These are phyloP conservation scores for Drosophila borealis DNA, from an alignment of 2,888 invertebrate genomes.

Conservation along the genomic window DNA sequence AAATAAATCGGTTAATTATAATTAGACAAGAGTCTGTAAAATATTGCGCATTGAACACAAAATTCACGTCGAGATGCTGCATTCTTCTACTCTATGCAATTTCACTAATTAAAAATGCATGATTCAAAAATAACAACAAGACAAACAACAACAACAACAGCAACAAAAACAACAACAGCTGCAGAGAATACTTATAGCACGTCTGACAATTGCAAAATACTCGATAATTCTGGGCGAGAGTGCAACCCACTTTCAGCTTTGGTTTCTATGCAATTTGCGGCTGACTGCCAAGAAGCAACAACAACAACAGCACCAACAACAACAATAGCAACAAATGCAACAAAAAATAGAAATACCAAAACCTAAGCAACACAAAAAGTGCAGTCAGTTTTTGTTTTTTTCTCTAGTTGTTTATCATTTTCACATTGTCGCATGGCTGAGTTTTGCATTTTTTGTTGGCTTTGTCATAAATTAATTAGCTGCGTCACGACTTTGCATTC, in stretches of 20 bases:
- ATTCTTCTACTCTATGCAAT: conserved; percentile 57
- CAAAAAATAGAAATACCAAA: conserved; percentile 18
- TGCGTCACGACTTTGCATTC: conserved; percentile 67
- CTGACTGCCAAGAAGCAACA: conserved; percentile 63
- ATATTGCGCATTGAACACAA: conserved; percentile 62
- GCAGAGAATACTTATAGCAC: conserved; percentile 20
- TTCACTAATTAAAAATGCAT: conserved; percentile 78
- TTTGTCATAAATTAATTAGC: conserved; percentile 74
- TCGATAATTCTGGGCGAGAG: conserved; percentile 69
- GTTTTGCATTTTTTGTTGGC: conserved; percentile 51
- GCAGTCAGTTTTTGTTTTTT: conserved; percentile 20
- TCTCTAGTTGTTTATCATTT: conserved; percentile 41
- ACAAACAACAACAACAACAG: conserved; percentile 23
- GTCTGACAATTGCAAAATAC: conserved; percentile 56
- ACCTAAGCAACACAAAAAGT: conserved; percentile 43
- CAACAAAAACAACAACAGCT: conserved; percentile 12
- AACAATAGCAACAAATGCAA: conserved; percentile 3
- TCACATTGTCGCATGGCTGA: conserved; percentile 58
- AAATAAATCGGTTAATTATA: conserved; percentile 70
- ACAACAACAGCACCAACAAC: conserved; percentile 19
- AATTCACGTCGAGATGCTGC: conserved; percentile 60
- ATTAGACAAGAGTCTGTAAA: conserved; percentile 67
- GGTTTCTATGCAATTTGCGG: conserved; percentile 71
- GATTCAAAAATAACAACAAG: conserved; percentile 66
- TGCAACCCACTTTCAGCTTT: conserved; percentile 69